Base-by-base conservation (phyloP, 2,113 vertebrate genomes). In the Cyanoliseus patagonus region DNA sequence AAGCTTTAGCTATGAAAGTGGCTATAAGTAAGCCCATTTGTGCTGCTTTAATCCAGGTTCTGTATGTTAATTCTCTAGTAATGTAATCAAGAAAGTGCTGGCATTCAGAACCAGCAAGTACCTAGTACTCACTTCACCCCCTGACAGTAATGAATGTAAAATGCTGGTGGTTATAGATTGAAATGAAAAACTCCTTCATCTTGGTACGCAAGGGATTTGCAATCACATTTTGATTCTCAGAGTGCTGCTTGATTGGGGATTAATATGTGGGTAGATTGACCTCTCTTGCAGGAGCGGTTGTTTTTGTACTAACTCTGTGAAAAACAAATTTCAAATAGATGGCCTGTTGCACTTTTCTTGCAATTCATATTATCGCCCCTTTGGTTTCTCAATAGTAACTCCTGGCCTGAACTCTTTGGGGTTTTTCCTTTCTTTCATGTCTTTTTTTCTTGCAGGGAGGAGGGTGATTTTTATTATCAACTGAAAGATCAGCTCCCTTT, bases 321-420 rank as follows among this genome's bases (percentile, higher is more conserved):
- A 98, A 98, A 98, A 96, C 96, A 98, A 97, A 97, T 98, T 98
- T 98, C 88, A 90, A 94, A 94, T 94, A 97, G 96, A 89, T 84
- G 86, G 83, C 94, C 93, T 96, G 67, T 96, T 98, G 95, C 90
- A 92, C 91, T 86, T 97, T 90, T 95, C 97, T 97, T 95, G 81
- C 89, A 93, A 86, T 97, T 97, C 42, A 30, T 90, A 92, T 97
- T 95, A 96, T 97, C 90, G 75, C 74, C 75, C 81, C 57, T 96
- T 97, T 94, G 81, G 86, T 88, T 94, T 97, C 93, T 96, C 74
- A 53, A 39, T 61, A 91, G 82, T 88, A 92, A 95, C 47, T 83
- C 33, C 31, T 2, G 4, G 94, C 97, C 67, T 95, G 90, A 96
- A 79, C 41, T 78, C 86, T 77, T 85, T 2, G 11, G 66, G 33